A percentile compares a stretch with the other conserved stretches of the same genome.
phyloP scores from a whole-genome alignment of 2,113 vertebrate species.

The Aplodontia rufa region DNA sequence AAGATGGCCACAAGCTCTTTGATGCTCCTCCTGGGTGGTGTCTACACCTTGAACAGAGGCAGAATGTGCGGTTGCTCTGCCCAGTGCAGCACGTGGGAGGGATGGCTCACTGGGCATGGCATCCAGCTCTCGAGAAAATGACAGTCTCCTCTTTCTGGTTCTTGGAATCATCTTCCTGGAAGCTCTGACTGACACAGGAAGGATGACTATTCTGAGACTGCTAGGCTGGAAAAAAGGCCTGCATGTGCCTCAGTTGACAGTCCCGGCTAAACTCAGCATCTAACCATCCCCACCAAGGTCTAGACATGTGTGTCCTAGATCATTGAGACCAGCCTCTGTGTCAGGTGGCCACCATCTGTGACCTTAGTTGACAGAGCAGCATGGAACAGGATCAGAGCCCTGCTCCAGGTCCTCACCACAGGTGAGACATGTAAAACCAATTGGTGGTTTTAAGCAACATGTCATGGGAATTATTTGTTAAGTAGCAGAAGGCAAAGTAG shows the following conservation, averaged over 20 bases:
- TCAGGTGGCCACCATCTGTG: not conserved
- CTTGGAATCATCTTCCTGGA: not conserved
- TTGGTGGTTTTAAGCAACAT: not conserved
- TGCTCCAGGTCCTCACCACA: not conserved
- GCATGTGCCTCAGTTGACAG: not conserved
- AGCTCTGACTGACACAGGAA: rapidly evolving
- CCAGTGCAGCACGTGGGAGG: rapidly evolving
- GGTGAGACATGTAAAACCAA: not conserved
- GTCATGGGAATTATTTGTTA: not conserved
- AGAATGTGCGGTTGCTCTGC: not conserved
- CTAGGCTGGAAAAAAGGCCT: not conserved
- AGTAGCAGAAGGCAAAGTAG: not conserved
- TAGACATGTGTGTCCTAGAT: rapidly evolving
- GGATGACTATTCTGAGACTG: not conserved
- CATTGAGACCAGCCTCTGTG: not conserved
- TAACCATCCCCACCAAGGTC: not conserved
- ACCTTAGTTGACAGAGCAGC: not conserved
- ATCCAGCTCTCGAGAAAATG: not conserved
- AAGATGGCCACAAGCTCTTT: not conserved
- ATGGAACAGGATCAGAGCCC: rapidly evolving
- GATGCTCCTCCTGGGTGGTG: not conserved
- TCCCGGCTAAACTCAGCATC: not conserved
- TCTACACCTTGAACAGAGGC: not conserved
- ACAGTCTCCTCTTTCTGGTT: not conserved
- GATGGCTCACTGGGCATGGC: too few species aligned